These are phyloP conservation scores for Drosophila sturtevanti DNA, from an alignment of 1,140 invertebrate genomes.

Conservation along the genomic window DNA sequence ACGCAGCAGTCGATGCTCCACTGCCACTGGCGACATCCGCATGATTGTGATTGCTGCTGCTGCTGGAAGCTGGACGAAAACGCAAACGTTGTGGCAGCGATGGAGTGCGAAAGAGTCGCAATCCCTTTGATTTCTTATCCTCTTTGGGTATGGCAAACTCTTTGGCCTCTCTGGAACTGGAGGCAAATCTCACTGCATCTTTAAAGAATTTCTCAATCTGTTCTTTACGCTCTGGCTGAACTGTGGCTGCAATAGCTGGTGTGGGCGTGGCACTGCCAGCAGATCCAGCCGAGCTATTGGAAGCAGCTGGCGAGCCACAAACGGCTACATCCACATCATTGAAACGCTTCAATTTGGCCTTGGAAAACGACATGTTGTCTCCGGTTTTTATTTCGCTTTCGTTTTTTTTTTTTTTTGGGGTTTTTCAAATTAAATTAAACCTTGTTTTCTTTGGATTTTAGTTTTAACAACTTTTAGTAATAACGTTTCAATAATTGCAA, in stretches of 20 bases:
- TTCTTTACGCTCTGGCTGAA: slow-evolving; percentile 70
- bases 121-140: slow-evolving; percentile 76
- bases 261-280: slow-evolving; percentile 62
- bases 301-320: slow-evolving; percentile 69
- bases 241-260: slow-evolving; percentile 23
- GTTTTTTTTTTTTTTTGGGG: neutral
- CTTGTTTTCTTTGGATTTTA: slow-evolving; percentile 8
- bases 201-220: slow-evolving; percentile 82
- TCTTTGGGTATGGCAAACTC: slow-evolving; percentile 81
- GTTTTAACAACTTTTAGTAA: slow-evolving; percentile 30
- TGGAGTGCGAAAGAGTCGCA: slow-evolving; percentile 77
- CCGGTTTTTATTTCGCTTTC: neutral
- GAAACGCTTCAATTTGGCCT: slow-evolving; percentile 82
- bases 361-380: slow-evolving; percentile 74
- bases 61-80: slow-evolving; percentile 67
- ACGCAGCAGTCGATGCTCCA: slow-evolving; percentile 65
- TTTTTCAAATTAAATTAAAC: neutral
- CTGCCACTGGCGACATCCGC: slow-evolving; percentile 34
- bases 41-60: slow-evolving; percentile 25
- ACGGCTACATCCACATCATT: slow-evolving; percentile 76
- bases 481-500: slow-evolving; percentile 35
- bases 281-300: slow-evolving; percentile 60
- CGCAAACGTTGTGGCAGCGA: slow-evolving; percentile 79
- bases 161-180: slow-evolving; percentile 75
- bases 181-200: slow-evolving; percentile 74